A percentile compares a stretch with the other conserved stretches of the same genome.
Conservation (phyloP, 92 coral and sea anemone species). For the Pocillopora grandis region DNA sequence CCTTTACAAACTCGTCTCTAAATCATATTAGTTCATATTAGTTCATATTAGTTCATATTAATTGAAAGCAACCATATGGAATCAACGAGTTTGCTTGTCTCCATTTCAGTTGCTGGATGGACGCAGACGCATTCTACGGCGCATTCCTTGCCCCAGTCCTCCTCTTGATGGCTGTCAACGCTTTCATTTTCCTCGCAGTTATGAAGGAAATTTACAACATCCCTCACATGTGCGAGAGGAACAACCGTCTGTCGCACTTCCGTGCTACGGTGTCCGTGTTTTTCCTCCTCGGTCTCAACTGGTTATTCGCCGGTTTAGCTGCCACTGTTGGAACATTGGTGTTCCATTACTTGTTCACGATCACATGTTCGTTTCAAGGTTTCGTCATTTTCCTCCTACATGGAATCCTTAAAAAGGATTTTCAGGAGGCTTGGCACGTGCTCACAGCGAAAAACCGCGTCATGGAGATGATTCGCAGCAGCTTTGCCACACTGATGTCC, state of each 20-base stretch:
- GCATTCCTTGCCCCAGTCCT: conserved; percentile 92
- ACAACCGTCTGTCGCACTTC: conserved; percentile 72
- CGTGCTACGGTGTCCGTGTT: conserved; percentile 93
- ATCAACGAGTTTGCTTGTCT: not conserved
- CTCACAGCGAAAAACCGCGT: conserved; percentile 64
- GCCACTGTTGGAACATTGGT: conserved; percentile 74
- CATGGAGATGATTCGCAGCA: conserved; percentile 60
- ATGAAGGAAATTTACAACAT: conserved; percentile 94
- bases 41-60: no score
- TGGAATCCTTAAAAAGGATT: conserved; percentile 89
- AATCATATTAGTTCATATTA: no score
- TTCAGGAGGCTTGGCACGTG: conserved; percentile 84
- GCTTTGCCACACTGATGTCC: conserved; percentile 24
- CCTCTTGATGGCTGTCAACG: conserved; percentile 73
- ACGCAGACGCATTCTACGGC: conserved; percentile 71
- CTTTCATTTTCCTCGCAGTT: conserved; percentile 69
- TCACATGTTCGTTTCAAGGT: conserved; percentile 96
- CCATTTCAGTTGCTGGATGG: conserved; percentile 88
- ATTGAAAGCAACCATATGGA: no score
- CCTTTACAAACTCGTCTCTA: no score
- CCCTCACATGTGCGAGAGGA: conserved; percentile 72
- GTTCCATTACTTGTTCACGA: conserved; percentile 85
- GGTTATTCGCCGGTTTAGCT: conserved; percentile 94
- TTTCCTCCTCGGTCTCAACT: conserved; percentile 90
- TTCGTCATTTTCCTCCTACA: conserved; percentile 83